Evolutionary conservation across 2,113 vertebrate genomes (phyloP).

Genomic region (Thunnus thynnus): DNA sequence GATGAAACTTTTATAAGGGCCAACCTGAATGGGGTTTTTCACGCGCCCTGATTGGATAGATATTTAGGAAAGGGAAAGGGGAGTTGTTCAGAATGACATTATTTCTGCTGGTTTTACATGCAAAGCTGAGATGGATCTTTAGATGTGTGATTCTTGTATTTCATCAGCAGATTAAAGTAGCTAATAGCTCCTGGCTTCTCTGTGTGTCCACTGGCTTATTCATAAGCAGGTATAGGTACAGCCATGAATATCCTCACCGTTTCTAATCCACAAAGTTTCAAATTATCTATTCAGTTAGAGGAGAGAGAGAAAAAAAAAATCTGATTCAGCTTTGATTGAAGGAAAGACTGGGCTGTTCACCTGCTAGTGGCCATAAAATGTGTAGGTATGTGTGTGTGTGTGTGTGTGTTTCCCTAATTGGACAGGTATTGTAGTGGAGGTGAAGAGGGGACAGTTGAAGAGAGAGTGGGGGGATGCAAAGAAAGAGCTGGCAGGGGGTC

Average conservation of each 20-base stretch:
- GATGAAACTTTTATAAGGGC: constrained; percentile 77
- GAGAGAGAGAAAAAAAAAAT: constrained; percentile 10
- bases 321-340: constrained; percentile 53
- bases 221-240: constrained; percentile 51
- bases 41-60: constrained; percentile 67
- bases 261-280: constrained; percentile 63
- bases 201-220: constrained; percentile 51
- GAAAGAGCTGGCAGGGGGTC: constrained; percentile 63
- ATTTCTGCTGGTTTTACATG: constrained; percentile 76
- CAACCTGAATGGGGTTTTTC: constrained; percentile 77
- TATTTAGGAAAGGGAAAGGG: constrained; percentile 54
- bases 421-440: constrained; percentile 70
- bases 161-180: constrained; percentile 74
- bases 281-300: constrained; percentile 54
- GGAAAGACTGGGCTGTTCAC: constrained; percentile 49
- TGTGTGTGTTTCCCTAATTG: constrained; percentile 72
- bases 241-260: constrained; percentile 47
- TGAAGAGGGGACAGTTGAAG: constrained; percentile 65
- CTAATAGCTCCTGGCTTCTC: constrained; percentile 65
- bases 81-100: constrained; percentile 67
- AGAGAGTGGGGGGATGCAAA: constrained; percentile 31
- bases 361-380: constrained; percentile 56
- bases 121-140: constrained; percentile 76
- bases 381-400: constrained; percentile 20
- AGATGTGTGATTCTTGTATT: constrained; percentile 76